phyloP scores from a whole-genome alignment of 2,888 invertebrate genomes.

The Sympetrum striolatum region DNA sequence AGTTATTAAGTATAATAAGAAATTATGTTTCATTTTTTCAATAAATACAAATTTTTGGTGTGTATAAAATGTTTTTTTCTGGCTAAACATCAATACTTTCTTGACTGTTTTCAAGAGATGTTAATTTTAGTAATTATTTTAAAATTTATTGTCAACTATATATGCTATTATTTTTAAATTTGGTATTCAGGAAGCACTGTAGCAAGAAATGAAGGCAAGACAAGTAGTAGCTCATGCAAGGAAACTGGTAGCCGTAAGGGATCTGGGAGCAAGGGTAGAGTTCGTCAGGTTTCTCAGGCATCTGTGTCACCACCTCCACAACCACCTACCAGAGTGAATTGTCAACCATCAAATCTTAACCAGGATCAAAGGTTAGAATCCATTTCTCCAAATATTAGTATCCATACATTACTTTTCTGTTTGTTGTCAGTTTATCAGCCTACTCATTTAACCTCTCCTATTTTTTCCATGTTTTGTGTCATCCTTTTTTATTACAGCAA shows the following conservation, averaged over 20 bases:
- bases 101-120: background rate
- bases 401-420: background rate
- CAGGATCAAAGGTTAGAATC: slow-evolving; percentile 1
- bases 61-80: background rate
- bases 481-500: too few species aligned
- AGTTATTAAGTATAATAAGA: too few species aligned
- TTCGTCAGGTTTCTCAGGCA: background rate
- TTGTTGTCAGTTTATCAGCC: too few species aligned
- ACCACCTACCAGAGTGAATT: background rate
- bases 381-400: background rate
- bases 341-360: background rate
- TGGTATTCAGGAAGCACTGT: background rate
- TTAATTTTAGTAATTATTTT: background rate
- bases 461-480: too few species aligned
- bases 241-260: background rate
- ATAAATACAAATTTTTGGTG: background rate
- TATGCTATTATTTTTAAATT: too few species aligned
- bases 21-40: too few species aligned
- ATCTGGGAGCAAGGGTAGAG: background rate
- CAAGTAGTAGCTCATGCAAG: background rate
- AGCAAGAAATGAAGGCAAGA: background rate
- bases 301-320: background rate
- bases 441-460: too few species aligned
- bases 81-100: background rate
- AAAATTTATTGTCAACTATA: too few species aligned